phyloP scores from a whole-genome alignment of 1,140 invertebrate species.

The Drosophila pandora region DNA sequence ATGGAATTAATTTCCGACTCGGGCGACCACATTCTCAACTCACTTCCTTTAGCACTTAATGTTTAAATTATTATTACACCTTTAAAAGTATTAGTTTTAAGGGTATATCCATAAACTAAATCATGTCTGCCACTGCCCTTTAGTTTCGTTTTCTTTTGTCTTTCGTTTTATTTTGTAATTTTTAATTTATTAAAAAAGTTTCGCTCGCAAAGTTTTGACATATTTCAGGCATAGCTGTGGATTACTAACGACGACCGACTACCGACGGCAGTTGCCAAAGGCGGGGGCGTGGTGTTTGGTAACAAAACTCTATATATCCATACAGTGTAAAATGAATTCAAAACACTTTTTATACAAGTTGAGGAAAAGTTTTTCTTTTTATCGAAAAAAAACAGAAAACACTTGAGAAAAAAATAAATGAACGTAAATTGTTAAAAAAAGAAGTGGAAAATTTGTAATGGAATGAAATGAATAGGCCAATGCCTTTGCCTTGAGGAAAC shows the following conservation, averaged over 20 bases:
- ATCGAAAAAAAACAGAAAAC: conserved; percentile 4
- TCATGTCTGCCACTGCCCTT: conserved; percentile 41
- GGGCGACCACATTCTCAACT: conserved; percentile 80
- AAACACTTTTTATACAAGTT: conserved; percentile 46
- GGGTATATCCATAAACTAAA: conserved; percentile 32
- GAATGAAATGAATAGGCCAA: conserved; percentile 25
- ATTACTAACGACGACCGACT: conserved; percentile 42
- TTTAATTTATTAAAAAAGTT: conserved; percentile 73
- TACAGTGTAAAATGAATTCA: conserved; percentile 1
- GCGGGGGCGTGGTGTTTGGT: conserved; percentile 10
- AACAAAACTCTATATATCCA: conserved; percentile 35
- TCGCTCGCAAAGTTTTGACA: conserved; percentile 53
- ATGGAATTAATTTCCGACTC: conserved; percentile 84
- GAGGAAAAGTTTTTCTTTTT: conserved; percentile 34
- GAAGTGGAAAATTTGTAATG: conserved; percentile 40
- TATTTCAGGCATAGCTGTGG: conserved; percentile 65
- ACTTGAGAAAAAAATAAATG: conserved; percentile 16
- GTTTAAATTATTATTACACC: conserved; percentile 6
- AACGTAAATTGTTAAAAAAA: conserved; percentile 19
- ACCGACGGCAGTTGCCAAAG: conserved; percentile 21
- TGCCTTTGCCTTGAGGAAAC: conserved; percentile 16
- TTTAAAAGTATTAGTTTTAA: neutral
- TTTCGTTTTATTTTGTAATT: conserved; percentile 40
- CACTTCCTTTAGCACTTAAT: conserved; percentile 24
- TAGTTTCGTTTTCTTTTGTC: conserved; percentile 7